Evolutionary conservation across 1,140 invertebrate genomes (phyloP).

Genomic region (Cardiocondyla obscurior): DNA sequence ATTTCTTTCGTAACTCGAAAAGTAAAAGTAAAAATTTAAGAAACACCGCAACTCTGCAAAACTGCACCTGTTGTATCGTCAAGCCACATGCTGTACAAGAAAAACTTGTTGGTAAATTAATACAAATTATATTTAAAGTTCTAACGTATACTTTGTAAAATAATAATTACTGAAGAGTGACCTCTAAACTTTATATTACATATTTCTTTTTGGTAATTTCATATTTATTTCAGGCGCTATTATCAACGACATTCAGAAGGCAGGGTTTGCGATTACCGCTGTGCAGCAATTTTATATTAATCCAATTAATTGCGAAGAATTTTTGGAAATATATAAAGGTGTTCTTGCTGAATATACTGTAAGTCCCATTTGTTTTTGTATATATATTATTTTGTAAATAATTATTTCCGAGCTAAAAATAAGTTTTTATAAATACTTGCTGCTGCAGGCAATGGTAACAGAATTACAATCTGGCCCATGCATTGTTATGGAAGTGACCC

Average conservation of each 20-base stretch:
- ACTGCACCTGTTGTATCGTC: conserved; percentile 93
- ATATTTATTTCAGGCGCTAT: conserved; percentile 87
- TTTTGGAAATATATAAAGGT: conserved; percentile 97
- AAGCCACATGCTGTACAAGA: conserved; percentile 95
- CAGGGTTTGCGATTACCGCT: conserved; percentile 91
- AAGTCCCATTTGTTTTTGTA: conserved; percentile 66
- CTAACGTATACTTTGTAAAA: background rate
- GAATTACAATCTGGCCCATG: conserved; percentile 93
- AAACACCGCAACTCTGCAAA: conserved; percentile 86
- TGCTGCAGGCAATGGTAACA: conserved; percentile 91
- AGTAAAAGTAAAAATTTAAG: conserved; percentile 82
- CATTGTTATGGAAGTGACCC: conserved; percentile 93
- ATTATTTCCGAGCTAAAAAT: background rate
- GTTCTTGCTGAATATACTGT: conserved; percentile 93
- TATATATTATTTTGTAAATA: background rate
- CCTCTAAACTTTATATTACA: background rate
- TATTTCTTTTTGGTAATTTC: conserved; percentile 47
- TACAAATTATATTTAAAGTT: conserved; percentile 9
- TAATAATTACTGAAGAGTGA: background rate
- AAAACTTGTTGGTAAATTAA: conserved; percentile 81
- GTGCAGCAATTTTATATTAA: conserved; percentile 92
- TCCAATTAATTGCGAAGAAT: conserved; percentile 93
- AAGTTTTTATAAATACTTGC: background rate
- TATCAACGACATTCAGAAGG: conserved; percentile 89
- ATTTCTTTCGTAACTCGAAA: conserved; percentile 87